These are phyloP conservation scores for Argynnis bischoffii DNA, from an alignment of 2,888 invertebrate genomes.

Conservation along the genomic window DNA sequence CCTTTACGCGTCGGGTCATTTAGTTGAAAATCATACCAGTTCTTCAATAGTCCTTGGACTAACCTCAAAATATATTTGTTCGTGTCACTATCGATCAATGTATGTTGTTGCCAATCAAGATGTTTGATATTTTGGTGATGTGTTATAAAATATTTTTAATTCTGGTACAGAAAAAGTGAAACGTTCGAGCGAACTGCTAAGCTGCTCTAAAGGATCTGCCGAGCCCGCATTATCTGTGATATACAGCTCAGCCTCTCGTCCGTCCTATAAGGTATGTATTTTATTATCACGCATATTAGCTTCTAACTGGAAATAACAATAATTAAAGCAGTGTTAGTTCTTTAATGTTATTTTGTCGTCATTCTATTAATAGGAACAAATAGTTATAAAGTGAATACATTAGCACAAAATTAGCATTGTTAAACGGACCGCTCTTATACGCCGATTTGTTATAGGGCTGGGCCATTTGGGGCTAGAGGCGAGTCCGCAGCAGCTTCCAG, in stretches of 20 bases:
- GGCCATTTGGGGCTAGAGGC: slow-evolving; percentile 86
- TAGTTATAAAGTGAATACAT: slow-evolving; percentile 14
- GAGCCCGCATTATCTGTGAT: slow-evolving; percentile 83
- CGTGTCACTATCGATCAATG: slow-evolving; percentile 40
- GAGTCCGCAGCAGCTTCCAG: slow-evolving; percentile 80
- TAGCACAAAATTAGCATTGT: slow-evolving; percentile 4
- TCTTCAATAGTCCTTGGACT: slow-evolving; percentile 50
- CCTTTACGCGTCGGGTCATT: slow-evolving; percentile 35
- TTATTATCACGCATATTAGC: slow-evolving; percentile 29
- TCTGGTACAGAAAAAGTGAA: slow-evolving; percentile 60
- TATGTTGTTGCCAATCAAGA: slow-evolving; percentile 24
- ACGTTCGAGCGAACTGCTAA: slow-evolving; percentile 78
- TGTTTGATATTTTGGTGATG: slow-evolving; percentile 9
- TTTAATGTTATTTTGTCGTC: slow-evolving; percentile 19
- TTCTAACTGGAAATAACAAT: slow-evolving; percentile 33
- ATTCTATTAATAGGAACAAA: slow-evolving; percentile 22
- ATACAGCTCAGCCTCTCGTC: slow-evolving; percentile 83
- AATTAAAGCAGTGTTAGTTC: slow-evolving; percentile 16
- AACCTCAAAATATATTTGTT: slow-evolving; percentile 63
- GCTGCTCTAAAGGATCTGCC: slow-evolving; percentile 80
- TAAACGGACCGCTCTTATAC: slow-evolving; percentile 1
- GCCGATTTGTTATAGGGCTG: slow-evolving; percentile 77
- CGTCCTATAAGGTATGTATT: slow-evolving; percentile 78
- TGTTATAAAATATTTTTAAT: slow-evolving; percentile 36
- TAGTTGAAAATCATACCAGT: slow-evolving; percentile 37